Evolutionary conservation across 2,113 vertebrate genomes (phyloP).

Genomic region (Setophaga coronata): DNA sequence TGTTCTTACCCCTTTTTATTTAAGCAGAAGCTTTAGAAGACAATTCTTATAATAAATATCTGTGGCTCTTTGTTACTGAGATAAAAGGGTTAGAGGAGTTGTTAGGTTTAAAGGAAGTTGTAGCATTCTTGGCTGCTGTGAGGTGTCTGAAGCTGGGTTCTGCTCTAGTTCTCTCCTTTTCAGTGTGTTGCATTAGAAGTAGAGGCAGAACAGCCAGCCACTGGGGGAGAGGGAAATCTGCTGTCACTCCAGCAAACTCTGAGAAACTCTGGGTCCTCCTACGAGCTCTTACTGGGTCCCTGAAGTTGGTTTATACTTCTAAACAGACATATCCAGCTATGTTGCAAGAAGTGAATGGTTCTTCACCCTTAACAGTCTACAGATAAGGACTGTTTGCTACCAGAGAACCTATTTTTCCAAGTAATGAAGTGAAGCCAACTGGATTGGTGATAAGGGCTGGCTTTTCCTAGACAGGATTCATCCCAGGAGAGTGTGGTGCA

Average conservation of each 20-base stretch:
- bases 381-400: neutral
- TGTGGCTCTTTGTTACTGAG: neutral
- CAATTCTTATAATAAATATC: neutral
- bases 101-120: neutral
- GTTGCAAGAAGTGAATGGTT: constrained; percentile 16
- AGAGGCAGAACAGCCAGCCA: neutral
- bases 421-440: neutral
- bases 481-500: neutral
- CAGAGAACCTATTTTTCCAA: constrained; percentile 7
- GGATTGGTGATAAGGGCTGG: neutral
- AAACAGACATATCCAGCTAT: constrained; percentile 2
- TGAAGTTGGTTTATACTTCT: constrained; percentile 31
- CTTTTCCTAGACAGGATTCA: neutral
- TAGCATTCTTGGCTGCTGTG: neutral
- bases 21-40: neutral
- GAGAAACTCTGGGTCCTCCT: constrained; percentile 36
- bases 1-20: neutral
- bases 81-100: neutral
- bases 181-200: neutral
- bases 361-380: neutral
- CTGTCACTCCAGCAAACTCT: neutral
- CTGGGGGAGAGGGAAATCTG: neutral
- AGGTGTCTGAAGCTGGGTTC: neutral
- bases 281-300: constrained; percentile 18
- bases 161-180: neutral